These are phyloP conservation scores for Dicranocentrus wangi DNA, from an alignment of 2,888 invertebrate species.

Conservation along the genomic window DNA sequence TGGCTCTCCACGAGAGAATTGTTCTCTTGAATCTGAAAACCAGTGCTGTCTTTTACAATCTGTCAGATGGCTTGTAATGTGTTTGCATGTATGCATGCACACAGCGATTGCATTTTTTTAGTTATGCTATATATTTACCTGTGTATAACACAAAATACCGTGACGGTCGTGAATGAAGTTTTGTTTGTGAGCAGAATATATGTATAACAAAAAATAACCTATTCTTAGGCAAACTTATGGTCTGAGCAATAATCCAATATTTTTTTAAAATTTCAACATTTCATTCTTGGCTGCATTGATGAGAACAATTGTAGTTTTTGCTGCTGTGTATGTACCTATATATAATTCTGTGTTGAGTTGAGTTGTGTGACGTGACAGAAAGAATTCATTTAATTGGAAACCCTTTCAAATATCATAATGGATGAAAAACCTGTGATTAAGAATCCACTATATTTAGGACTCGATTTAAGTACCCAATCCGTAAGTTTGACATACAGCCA, in stretches of 20 bases:
- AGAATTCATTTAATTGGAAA: too few species aligned
- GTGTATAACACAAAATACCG: neutral
- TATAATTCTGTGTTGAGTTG: too few species aligned
- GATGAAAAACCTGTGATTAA: constrained; percentile 23
- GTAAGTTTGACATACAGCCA: constrained; percentile 78
- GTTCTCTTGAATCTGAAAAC: constrained; percentile 2
- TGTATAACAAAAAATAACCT: neutral
- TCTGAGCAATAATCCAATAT: neutral
- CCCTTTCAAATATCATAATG: constrained; percentile 19
- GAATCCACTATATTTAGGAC: constrained; percentile 82
- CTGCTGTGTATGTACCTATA: too few species aligned
- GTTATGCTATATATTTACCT: too few species aligned
- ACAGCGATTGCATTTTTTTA: too few species aligned
- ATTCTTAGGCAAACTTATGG: neutral
- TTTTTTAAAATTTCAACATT: neutral
- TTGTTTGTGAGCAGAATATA: constrained; percentile 32
- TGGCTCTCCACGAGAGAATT: neutral
- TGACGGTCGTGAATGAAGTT: constrained; percentile 26
- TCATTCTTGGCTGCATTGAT: too few species aligned
- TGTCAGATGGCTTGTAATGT: constrained; percentile 16
- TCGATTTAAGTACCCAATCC: constrained; percentile 92
- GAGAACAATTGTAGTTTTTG: too few species aligned
- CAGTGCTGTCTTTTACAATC: neutral
- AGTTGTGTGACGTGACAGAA: too few species aligned
- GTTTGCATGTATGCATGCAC: neutral